These are phyloP conservation scores for Naso thynnoides DNA, from an alignment of 2,797 vertebrate species.

Conservation along the genomic window DNA sequence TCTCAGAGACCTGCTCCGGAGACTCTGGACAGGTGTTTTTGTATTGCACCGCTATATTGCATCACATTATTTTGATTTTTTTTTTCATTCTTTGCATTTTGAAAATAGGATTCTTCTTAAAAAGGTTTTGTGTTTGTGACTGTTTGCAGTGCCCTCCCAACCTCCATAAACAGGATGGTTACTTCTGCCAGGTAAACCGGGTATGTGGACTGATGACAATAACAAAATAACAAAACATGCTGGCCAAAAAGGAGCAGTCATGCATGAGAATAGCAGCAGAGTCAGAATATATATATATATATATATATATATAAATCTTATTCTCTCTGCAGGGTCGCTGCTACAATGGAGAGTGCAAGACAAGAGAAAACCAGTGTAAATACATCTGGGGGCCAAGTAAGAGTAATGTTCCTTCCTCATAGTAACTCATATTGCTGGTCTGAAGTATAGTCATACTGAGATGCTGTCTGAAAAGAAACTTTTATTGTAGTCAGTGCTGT, in stretches of 20 bases:
- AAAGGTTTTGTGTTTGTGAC: constrained; percentile 35
- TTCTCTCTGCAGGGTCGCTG: constrained; percentile 91
- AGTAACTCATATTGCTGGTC: neutral
- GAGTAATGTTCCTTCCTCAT: constrained; percentile 65
- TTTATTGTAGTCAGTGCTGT: neutral
- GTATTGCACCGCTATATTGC: constrained; percentile 13
- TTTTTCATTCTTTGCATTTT: neutral
- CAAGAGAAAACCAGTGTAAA: constrained; percentile 97
- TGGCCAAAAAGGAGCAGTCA: neutral
- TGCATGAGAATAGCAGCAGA: neutral
- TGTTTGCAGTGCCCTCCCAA: constrained; percentile 94
- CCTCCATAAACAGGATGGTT: constrained; percentile 98
- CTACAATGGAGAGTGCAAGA: constrained; percentile 97
- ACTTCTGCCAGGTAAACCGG: constrained; percentile 94
- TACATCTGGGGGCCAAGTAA: constrained; percentile 98
- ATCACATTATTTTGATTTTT: no score
- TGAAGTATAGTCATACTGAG: constrained; percentile 3
- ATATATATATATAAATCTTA: no score
- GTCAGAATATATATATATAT: neutral
- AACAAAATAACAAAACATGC: neutral
- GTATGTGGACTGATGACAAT: constrained; percentile 70
- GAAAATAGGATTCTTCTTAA: neutral
- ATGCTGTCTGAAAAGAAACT: neutral
- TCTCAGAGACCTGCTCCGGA: constrained; percentile 95
- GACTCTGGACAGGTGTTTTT: constrained; percentile 94